A percentile compares a stretch with the other conserved stretches of the same genome.
phyloP scores from a whole-genome alignment of 2,888 invertebrate species.

The Gortyna flavago region DNA sequence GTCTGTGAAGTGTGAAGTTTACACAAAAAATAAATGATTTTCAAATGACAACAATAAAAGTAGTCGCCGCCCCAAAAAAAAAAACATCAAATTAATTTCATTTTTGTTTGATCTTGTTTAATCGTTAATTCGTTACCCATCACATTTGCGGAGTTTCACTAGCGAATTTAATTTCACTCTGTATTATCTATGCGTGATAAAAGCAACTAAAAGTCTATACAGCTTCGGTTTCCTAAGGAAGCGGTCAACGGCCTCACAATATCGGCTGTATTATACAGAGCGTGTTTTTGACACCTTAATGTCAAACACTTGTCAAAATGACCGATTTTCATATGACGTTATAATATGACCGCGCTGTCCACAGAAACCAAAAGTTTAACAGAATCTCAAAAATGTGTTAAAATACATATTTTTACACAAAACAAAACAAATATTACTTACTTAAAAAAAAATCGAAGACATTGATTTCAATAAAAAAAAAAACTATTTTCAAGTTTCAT shows the following conservation, averaged over 20 bases:
- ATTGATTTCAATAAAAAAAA: constrained; percentile 35
- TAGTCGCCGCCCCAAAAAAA: no score
- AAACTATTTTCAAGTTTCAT: constrained; percentile 13
- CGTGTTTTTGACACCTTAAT: background rate
- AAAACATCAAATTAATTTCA: no score
- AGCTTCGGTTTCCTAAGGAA: background rate
- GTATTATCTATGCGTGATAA: background rate
- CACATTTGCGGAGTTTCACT: background rate
- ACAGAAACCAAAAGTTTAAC: background rate
- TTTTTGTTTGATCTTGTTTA: no score
- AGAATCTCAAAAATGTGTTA: constrained; percentile 3
- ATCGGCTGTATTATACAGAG: no score
- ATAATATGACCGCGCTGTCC: background rate
- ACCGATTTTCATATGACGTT: background rate
- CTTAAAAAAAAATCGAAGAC: constrained; percentile 31
- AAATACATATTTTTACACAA: constrained; percentile 6
- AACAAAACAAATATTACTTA: constrained; percentile 6
- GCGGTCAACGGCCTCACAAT: background rate
- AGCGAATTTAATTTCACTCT: no score
- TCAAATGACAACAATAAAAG: no score
- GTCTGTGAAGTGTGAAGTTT: no score
- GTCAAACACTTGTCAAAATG: background rate
- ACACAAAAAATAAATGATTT: no score
- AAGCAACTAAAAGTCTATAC: background rate
- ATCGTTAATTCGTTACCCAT: background rate